phyloP scores from a whole-genome alignment of 1,140 invertebrate genomes.

The Drosophila busckii region DNA sequence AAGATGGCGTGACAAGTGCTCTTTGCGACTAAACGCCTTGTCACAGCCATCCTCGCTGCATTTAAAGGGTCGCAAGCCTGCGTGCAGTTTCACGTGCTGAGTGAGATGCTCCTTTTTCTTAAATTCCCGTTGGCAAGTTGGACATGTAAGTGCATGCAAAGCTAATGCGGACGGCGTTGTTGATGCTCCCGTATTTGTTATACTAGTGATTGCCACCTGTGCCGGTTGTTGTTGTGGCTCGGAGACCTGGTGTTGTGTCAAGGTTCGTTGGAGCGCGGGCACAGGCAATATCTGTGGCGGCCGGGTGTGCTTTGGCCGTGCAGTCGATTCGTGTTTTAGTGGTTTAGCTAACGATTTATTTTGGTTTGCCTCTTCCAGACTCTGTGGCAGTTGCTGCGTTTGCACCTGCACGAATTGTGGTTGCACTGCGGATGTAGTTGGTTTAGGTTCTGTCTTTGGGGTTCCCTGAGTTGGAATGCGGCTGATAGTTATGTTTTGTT shows the following conservation, averaged over 20 bases:
- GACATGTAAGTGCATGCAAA: conserved; percentile 39
- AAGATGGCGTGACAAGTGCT: conserved; percentile 85
- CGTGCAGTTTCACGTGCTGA: conserved; percentile 86
- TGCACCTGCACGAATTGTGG: conserved; percentile 3
- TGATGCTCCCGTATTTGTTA: conserved; percentile 8
- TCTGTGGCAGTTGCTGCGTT: conserved; percentile 4
- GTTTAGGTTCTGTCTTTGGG: conserved; percentile 32
- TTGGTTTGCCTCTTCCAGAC: conserved; percentile 11
- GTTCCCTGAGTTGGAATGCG: conserved; percentile 32
- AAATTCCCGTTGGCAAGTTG: conserved; percentile 85
- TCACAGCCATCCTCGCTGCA: conserved; percentile 83
- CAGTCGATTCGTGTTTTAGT: conserved; percentile 2
- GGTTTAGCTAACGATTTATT: conserved; percentile 14
- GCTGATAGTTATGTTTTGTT: conserved; percentile 73
- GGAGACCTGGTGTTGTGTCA: not conserved
- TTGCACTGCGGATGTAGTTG: not conserved
- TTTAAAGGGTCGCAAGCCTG: conserved; percentile 83
- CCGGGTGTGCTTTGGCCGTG: conserved; percentile 17
- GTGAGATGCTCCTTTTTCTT: conserved; percentile 86
- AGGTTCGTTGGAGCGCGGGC: conserved; percentile 5
- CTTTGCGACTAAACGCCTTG: conserved; percentile 86
- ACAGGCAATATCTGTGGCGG: conserved; percentile 34
- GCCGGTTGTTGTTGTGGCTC: conserved; percentile 13
- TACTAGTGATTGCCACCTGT: not conserved
- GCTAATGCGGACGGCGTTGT: conserved; percentile 2